Evolutionary conservation across 1,140 invertebrate species (phyloP).

Genomic region (Drosophila nannoptera): DNA sequence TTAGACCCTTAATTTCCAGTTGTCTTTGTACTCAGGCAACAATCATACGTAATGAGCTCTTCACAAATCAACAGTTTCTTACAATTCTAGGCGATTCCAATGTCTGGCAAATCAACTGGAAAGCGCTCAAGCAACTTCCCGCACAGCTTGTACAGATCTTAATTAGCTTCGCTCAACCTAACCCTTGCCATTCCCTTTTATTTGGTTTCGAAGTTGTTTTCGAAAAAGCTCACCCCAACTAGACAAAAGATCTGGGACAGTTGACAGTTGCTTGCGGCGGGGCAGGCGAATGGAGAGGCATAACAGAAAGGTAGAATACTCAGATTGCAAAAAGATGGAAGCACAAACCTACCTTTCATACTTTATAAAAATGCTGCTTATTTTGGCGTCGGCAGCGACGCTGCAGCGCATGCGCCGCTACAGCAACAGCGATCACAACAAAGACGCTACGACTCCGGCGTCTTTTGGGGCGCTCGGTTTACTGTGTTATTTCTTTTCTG

Average conservation of each 20-base stretch:
- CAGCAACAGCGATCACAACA: slow-evolving; percentile 55
- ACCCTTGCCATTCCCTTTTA: slow-evolving; percentile 28
- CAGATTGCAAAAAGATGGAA: neutral
- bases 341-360: slow-evolving; percentile 33
- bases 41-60: slow-evolving; percentile 10
- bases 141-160: slow-evolving; percentile 28
- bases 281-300: neutral
- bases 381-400: slow-evolving; percentile 29
- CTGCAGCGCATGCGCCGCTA: slow-evolving; percentile 63
- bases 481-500: slow-evolving; percentile 37
- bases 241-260: slow-evolving; percentile 40
- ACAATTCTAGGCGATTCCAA: slow-evolving; percentile 18
- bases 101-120: slow-evolving; percentile 41
- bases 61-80: slow-evolving; percentile 5
- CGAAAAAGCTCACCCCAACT: slow-evolving; percentile 47
- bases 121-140: slow-evolving; percentile 22
- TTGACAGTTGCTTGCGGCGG: neutral
- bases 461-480: slow-evolving; percentile 37
- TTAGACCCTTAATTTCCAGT: slow-evolving; percentile 15
- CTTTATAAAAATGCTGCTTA: slow-evolving; percentile 11
- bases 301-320: neutral
- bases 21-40: neutral
- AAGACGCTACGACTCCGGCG: slow-evolving; percentile 30
- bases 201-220: slow-evolving; percentile 7
- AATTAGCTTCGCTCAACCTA: slow-evolving; percentile 60